Conservation (phyloP, 2,797 vertebrate species). For the Urosaurus nigricauda region DNA sequence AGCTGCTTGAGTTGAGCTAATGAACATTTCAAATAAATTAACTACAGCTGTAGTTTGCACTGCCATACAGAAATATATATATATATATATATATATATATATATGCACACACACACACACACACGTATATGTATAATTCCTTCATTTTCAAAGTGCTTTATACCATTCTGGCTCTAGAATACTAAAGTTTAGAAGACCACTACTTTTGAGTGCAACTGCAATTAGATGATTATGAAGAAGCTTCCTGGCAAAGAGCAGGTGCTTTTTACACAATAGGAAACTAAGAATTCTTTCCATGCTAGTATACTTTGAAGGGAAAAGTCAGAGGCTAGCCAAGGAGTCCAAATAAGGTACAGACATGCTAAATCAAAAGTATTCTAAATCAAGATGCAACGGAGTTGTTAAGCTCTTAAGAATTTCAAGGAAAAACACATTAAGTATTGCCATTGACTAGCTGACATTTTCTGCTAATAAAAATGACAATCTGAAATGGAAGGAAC, state of each 20-base stretch:
- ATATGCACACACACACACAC: no score
- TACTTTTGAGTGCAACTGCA: neutral
- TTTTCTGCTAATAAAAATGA: no score
- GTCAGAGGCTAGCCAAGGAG: no score
- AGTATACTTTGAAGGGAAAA: neutral
- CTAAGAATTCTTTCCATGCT: neutral
- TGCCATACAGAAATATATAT: neutral
- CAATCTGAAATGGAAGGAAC: no score
- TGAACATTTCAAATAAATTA: slow-evolving; percentile 38
- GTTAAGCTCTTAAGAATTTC: no score
- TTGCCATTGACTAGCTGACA: no score
- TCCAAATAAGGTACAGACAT: no score
- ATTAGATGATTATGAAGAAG: neutral
- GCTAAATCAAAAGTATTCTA: no score
- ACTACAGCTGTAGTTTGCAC: slow-evolving; percentile 12
- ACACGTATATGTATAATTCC: neutral
- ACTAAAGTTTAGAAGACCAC: neutral
- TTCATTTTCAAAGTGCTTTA: neutral
- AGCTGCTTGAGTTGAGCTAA: slow-evolving; percentile 34
- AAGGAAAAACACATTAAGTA: no score
- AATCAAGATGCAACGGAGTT: no score
- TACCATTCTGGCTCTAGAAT: neutral
- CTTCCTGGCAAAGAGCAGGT: neutral
- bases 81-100: neutral
- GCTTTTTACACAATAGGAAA: neutral